Evolutionary conservation across 2,888 invertebrate genomes (phyloP), one percentile per base, ranked within the genome.

Genomic region (Philereme vetulata): DNA sequence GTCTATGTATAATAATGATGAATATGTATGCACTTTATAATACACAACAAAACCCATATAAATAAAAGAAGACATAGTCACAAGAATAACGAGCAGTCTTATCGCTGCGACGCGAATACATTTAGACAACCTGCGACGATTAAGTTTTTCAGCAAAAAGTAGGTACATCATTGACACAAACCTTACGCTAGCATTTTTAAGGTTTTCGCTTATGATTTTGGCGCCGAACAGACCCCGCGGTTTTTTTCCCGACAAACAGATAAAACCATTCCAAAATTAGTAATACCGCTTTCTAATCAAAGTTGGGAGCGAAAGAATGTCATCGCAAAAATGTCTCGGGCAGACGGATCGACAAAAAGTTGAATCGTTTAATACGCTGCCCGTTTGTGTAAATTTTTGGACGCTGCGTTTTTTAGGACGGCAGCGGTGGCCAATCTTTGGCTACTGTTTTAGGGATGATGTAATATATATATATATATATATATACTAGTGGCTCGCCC

Each of bases 351-450:
- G 71, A 82, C 85, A 90, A 90, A 90, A 90, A 90, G 80, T 78
- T 63, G 81, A 77, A 85, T 86, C 80, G 77, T 80, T 85, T 86
- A 82, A 90, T 90, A 89, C 84, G 77, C 77, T 74, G 76, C 77
- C 78, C 76, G 84, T 77, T 86, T 89, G 89, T 88, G 88, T 90
- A 89, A 88, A 90, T 89, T 88, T 90, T 83, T 70, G 77, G 72
- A 86, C 68, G 62, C 60, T 66, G 71, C 68, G 75, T 71, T 73
- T 73, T 75, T 76, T 74, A 54, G 70, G 66, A 74, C 69, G 72
- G 70, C 70, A 67, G 79, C 56, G 67, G 66, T 65, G 4, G 9
- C 4, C 54, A 76, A 80, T 72, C 68, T 72, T 65, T 55, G 34
- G 46, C 46, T 44, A 44, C 34, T 33, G 44, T 5, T 46, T 46